Evolutionary conservation across 2,888 invertebrate species (phyloP), one percentile per base, ranked within the genome.

Genomic region (Lacanobia oleracea): DNA sequence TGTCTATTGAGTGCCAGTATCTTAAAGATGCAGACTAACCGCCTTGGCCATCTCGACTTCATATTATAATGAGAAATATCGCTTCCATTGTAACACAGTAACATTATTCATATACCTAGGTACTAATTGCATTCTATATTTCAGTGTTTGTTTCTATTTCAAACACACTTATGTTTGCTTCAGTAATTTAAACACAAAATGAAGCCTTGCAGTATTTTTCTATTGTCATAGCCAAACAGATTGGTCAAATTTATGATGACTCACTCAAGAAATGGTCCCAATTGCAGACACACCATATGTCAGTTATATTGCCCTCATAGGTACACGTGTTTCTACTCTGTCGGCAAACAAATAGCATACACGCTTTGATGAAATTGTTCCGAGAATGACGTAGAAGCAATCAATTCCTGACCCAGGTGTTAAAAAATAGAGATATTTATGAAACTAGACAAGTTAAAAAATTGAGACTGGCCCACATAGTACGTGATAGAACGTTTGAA

Each of bases 401-500:
- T 73, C 61, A 77, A 81, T 77, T 54, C 27, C 27, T 57, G 56
- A 56, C 14, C 18, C 27, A 48, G 60, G 64, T 73, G 40, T 50
- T 57, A 77, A 81, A 71, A 74, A 75, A 54, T 62, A 21, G 37
- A 50, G 54, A 72, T 82, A 75, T 74, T 79, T 82, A 81, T 72
- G 33, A 60, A 75, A 75, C 59, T 61, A 75, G 67, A 83, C 75
- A 79, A 48, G 67, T 64, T 61, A 70, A 83, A 81, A 74, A 79
- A 81, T 74, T 66, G 23, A 68, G 66, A 67, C 67, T 81, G 57
- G 62, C 62, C 71, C 62, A 76, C 62, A 74, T 67, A 53, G 66
- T 72, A 72, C 45, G 71, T 74, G 78, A 80, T 84, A 75, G 71
- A 84, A 72, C 67, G 72, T 59, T 62, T 50, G 60, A 73, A 77